A percentile compares a stretch with the other conserved stretches of the same genome.
Conservation (phyloP, 2,797 vertebrate species). For the Remorina albescens region DNA sequence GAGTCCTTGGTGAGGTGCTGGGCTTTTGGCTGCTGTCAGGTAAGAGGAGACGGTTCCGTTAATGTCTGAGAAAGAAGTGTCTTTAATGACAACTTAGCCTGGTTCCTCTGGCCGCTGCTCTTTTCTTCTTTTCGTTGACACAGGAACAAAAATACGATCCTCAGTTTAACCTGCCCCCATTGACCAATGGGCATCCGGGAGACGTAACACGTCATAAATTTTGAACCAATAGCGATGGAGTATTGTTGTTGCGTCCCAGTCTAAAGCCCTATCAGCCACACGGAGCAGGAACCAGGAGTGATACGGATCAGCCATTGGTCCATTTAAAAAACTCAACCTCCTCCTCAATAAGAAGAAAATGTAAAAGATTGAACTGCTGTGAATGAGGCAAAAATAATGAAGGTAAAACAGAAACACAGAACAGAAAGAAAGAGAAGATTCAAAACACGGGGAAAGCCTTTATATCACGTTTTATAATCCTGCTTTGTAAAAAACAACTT, state of each 20-base stretch:
- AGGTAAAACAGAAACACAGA: no score
- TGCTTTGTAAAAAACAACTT: not conserved
- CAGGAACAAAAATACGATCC: slow-evolving; percentile 88
- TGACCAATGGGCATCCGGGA: slow-evolving; percentile 73
- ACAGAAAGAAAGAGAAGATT: not conserved
- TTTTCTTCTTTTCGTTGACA: slow-evolving; percentile 84
- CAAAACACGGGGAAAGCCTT: no score
- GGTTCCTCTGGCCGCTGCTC: slow-evolving; percentile 44
- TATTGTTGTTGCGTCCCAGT: not conserved
- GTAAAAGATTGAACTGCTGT: not conserved
- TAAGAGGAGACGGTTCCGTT: slow-evolving; percentile 24
- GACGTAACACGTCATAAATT: slow-evolving; percentile 21
- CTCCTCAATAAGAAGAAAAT: slow-evolving; percentile 15
- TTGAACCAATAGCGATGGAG: slow-evolving; percentile 63
- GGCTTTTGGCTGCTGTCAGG: slow-evolving; percentile 31
- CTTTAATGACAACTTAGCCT: slow-evolving; percentile 51
- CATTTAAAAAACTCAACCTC: slow-evolving; percentile 84
- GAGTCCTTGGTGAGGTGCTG: slow-evolving; percentile 39
- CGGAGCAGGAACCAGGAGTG: slow-evolving; percentile 44
- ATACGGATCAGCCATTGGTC: slow-evolving; percentile 73
- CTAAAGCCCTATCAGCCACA: slow-evolving; percentile 39
- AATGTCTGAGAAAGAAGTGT: slow-evolving; percentile 20
- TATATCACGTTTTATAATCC: not conserved
- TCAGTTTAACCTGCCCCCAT: slow-evolving; percentile 66
- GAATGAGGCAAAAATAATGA: no score